These are phyloP conservation scores for Trichechus manatus DNA, from an alignment of 2,113 vertebrate genomes.

Conservation along the genomic window DNA sequence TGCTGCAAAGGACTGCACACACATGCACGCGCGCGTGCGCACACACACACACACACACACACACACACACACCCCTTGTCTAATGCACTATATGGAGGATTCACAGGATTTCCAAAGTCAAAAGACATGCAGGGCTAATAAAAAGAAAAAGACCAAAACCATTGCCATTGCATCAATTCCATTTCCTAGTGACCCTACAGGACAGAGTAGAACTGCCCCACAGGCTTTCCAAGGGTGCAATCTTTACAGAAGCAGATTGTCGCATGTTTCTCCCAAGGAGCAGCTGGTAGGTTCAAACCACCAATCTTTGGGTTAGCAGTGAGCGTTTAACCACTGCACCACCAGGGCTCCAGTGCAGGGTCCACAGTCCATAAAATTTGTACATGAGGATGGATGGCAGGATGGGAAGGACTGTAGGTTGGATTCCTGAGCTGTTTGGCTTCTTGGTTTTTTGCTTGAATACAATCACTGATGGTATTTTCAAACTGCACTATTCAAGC, in stretches of 20 bases:
- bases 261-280: background rate
- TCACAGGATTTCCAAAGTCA: background rate
- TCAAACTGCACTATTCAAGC: background rate
- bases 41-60: background rate
- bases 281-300: background rate
- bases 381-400: too few relatives aligned
- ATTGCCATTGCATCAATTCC: background rate
- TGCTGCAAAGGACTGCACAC: rapidly evolving
- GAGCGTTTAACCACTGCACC: background rate
- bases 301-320: background rate
- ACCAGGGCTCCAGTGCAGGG: background rate
- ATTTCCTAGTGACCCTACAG: background rate
- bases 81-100: background rate
- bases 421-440: background rate
- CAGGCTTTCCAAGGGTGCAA: background rate
- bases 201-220: background rate
- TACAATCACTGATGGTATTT: background rate
- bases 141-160: background rate
- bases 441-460: background rate
- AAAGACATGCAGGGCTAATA: background rate
- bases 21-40: too few relatives aligned
- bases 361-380: background rate
- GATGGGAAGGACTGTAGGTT: background rate
- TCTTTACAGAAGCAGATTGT: background rate
- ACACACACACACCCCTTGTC: background rate